Base-by-base conservation (phyloP, 2,888 invertebrate species). In the Pterostichus madidus region DNA sequence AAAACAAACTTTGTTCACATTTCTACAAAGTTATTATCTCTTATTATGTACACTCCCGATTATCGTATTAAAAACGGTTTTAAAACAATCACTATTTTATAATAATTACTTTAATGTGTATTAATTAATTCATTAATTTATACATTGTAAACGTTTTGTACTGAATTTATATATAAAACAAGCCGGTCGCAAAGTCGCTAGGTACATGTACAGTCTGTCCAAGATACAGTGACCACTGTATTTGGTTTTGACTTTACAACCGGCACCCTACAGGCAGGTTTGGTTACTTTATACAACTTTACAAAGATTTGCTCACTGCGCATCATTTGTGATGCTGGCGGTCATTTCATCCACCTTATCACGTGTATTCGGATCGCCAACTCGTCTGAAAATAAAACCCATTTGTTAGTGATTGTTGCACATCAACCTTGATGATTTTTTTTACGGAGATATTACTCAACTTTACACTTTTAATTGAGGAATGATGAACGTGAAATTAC, bases 281-380 rank as follows among this genome's bases (percentile, higher is more conserved):
- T 71, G 68, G 68, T 80, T 71, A 80, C 39, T 80, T 80, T 80
- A 81, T 73, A 81, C 75, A 81, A 52, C 75, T 81, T 75, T 75
- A 81, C 73, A 75, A 24, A 24, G 24, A 44, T n/a, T 71, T 44
- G 68, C 44, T 71, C 68, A 71, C 44, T 71, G 39, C 56, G 52
- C 13, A 52, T 52, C 13, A 52, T n/a, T 4, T 52, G 52, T 56
- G 5, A 4, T 56, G 17, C 15, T 17, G 17, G 17, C 17, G 17
- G 8, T 17, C 17, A 13, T 17, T 71, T 10, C 17, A n/a, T 35
- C 77, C 83, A 84, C 86, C 92, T 93, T 95, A 96, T 97, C 96
- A 97, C 95, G 97, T 96, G 91, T 97, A 97, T 91, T 97, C 97
- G 88, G 96, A 95, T 91, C 97, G 94, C 97, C 97, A 97, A 89